Percentiles rank a stretch among this genome's conserved stretches.
Conservation (phyloP, 2,797 vertebrate genomes). For the Oophaga sylvatica region DNA sequence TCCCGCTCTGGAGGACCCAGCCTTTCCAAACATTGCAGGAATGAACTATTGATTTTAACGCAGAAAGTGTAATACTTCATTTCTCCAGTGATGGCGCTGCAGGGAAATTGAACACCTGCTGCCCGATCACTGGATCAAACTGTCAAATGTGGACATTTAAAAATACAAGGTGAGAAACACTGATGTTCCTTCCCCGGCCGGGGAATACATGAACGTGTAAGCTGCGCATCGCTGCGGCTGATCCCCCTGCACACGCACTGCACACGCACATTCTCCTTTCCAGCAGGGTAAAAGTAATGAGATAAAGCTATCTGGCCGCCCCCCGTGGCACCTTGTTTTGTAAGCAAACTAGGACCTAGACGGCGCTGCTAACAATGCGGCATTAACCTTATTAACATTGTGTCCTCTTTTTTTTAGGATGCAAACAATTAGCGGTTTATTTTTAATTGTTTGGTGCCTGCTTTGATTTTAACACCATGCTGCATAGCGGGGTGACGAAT, state of each 20-base stretch:
- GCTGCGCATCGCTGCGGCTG: slow-evolving; percentile 45
- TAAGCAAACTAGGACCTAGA: slow-evolving; percentile 44
- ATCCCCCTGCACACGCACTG: slow-evolving; percentile 58
- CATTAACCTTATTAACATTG: slow-evolving; percentile 55
- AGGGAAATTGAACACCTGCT: neutral
- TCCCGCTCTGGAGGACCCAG: no score
- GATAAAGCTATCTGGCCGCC: slow-evolving; percentile 64
- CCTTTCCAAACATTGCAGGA: neutral
- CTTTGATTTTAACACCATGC: slow-evolving; percentile 25
- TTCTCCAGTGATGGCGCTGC: neutral
- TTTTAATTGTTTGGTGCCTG: slow-evolving; percentile 43
- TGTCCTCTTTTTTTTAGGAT: slow-evolving; percentile 40
- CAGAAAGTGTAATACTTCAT: neutral
- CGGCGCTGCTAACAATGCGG: slow-evolving; percentile 37
- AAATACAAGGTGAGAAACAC: neutral
- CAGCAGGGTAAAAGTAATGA: slow-evolving; percentile 66
- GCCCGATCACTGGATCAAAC: neutral
- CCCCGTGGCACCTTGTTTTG: slow-evolving; percentile 58
- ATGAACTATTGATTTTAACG: neutral
- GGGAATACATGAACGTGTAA: slow-evolving; percentile 37
- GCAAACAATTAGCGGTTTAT: slow-evolving; percentile 49
- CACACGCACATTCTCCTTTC: slow-evolving; percentile 60
- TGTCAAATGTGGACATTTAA: neutral
- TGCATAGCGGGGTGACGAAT: slow-evolving; percentile 15
- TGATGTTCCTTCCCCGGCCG: neutral